Percentiles rank a stretch among this genome's conserved stretches.
Conservation (phyloP, 2,797 vertebrate genomes). For the Novumbra hubbsi region DNA sequence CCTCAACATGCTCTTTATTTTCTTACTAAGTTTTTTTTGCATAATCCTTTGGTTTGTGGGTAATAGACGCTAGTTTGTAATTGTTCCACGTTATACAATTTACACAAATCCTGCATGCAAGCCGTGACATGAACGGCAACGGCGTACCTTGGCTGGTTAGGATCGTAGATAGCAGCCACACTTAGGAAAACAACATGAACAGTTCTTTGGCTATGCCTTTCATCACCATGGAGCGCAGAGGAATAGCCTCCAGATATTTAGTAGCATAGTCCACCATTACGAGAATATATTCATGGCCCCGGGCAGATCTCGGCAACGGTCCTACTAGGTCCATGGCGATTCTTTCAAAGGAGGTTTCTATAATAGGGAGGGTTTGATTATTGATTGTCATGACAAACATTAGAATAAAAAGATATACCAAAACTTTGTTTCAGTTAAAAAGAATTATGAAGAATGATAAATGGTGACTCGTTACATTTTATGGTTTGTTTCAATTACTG, state of each 20-base stretch:
- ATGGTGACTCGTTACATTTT: too few species aligned
- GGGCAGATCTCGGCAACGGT: background rate
- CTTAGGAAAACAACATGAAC: background rate
- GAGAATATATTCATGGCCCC: background rate
- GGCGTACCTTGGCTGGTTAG: too few species aligned
- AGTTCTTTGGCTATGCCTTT: background rate
- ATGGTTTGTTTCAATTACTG: too few species aligned
- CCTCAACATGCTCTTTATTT: background rate
- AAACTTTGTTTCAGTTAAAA: too few species aligned
- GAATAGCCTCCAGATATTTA: too few species aligned
- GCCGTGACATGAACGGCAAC: background rate
- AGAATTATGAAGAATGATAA: too few species aligned
- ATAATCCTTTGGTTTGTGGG: background rate
- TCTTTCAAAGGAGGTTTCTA: background rate
- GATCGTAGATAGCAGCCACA: background rate
- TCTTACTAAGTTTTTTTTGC: background rate
- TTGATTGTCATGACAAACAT: too few species aligned
- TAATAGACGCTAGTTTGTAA: background rate
- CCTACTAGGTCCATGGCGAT: background rate
- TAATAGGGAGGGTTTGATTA: background rate
- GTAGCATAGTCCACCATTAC: background rate
- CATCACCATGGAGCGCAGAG: too few species aligned
- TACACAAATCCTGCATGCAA: background rate
- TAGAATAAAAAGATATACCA: too few species aligned
- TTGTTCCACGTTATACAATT: background rate